phyloP scores from a whole-genome alignment of 2,797 vertebrate species.

The Margarornis squamiger region DNA sequence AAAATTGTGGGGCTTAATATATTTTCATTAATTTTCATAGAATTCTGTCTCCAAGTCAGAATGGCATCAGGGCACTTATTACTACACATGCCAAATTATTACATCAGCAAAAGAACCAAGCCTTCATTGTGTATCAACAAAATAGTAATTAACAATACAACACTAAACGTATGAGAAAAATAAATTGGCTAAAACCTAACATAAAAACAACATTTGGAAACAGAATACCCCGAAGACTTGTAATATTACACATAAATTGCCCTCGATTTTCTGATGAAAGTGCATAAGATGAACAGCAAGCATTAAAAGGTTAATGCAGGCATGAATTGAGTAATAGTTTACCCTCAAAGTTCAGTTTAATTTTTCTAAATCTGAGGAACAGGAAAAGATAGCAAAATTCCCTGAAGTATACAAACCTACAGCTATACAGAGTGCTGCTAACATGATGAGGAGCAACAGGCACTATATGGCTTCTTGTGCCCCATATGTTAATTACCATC shows the following conservation, averaged over 20 bases:
- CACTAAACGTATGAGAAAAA: not conserved
- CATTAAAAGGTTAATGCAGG: not conserved
- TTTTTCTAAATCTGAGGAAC: not conserved
- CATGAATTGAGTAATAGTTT: not conserved
- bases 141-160: not conserved
- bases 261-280: constrained; percentile 1
- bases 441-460: constrained; percentile 58
- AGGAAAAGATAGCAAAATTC: not conserved
- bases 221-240: not conserved
- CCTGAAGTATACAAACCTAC: not conserved
- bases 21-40: not conserved
- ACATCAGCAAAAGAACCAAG: not conserved
- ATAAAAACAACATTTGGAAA: not conserved
- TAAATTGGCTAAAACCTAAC: not conserved
- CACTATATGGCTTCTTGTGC: not conserved
- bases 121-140: not conserved
- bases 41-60: not conserved
- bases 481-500: not conserved
- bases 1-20: not conserved
- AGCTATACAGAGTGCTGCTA: not conserved
- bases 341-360: not conserved
- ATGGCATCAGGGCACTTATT: not conserved
- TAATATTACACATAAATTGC: not conserved
- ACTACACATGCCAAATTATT: not conserved
- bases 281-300: not conserved